Evolutionary conservation across 2,797 vertebrate genomes (phyloP), one percentile per base, ranked within the genome.

Genomic region (Tauraco hartlaubi): DNA sequence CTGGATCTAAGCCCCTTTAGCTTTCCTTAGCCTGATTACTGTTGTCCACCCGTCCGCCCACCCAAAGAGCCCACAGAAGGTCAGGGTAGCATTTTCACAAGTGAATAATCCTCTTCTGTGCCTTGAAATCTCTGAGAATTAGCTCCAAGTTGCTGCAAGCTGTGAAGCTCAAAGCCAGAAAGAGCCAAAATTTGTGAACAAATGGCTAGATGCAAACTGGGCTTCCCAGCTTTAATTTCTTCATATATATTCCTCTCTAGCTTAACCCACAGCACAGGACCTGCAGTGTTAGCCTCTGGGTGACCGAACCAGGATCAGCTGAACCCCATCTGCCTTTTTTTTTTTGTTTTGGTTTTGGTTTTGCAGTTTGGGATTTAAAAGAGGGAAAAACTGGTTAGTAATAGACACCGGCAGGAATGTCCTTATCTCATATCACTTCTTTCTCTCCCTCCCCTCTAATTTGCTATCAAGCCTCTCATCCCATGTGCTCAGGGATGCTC

Each of bases 401-500:
- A 62, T 12, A 77, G 37, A 64, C n/a, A 6, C 4, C 14, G 12
- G 14, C 11, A 46, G 23, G 7, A 69, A 78, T 4, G 16, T 28
- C 9, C 11, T 68, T 82, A 29, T 35, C 31, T 66, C 41, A 15
- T 18, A 26, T 6, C 12, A 4, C 21, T 83, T 33, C 1, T 39
- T 73, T 41, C 16, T n/a, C 25, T 48, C 12, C 8, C 26, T 51
- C 2, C 5, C 19, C 68, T 21, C 18, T 12, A 26, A 41, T 8
- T 64, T 19, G 4, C 33, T n/a, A 1, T 1, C 19, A 19, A 43
- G 11, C 3, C 25, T 39, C 7, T 0, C 29, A 12, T 12, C 5
- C 44, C 26, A 5, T 9, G 4, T 3, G 22, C 31, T 37, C 1
- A 2, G 6, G 12, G 10, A 25, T 35, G 20, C 25, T 63, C 17